phyloP scores from a whole-genome alignment of 1,140 invertebrate genomes.

The Watersipora subatra region DNA sequence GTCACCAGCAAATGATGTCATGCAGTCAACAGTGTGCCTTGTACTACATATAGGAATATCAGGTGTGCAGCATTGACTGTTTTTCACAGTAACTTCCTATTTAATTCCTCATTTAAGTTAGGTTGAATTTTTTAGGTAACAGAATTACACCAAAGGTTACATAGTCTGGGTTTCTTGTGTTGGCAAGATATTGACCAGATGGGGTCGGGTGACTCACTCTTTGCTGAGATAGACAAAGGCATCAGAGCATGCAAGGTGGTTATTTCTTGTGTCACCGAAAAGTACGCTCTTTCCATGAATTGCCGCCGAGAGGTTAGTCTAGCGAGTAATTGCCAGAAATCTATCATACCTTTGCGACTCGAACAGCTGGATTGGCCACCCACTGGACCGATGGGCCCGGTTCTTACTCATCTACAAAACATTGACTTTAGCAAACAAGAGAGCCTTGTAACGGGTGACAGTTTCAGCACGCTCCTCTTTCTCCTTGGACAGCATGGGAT shows the following conservation, averaged over 20 bases:
- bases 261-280: conserved; percentile 27
- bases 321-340: conserved; percentile 28
- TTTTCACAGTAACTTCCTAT: no score
- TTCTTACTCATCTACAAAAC: conserved; percentile 27
- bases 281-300: conserved; percentile 30
- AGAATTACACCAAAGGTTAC: no score
- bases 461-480: no score
- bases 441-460: not conserved
- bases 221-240: conserved; percentile 33
- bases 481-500: no score
- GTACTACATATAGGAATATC: no score
- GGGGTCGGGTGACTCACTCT: conserved; percentile 36
- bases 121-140: no score
- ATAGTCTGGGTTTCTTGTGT: conserved; percentile 20
- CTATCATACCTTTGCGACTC: conserved; percentile 28
- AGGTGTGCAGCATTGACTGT: no score
- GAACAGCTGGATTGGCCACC: conserved; percentile 31
- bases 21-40: no score
- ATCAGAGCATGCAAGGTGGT: conserved; percentile 25
- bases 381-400: conserved; percentile 30
- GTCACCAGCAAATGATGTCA: no score
- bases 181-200: conserved; percentile 38
- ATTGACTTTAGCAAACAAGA: conserved; percentile 19
- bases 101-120: no score
- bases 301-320: conserved; percentile 30